These are phyloP conservation scores for Drosophila infuscata DNA, from an alignment of 2,888 invertebrate genomes.

Conservation along the genomic window DNA sequence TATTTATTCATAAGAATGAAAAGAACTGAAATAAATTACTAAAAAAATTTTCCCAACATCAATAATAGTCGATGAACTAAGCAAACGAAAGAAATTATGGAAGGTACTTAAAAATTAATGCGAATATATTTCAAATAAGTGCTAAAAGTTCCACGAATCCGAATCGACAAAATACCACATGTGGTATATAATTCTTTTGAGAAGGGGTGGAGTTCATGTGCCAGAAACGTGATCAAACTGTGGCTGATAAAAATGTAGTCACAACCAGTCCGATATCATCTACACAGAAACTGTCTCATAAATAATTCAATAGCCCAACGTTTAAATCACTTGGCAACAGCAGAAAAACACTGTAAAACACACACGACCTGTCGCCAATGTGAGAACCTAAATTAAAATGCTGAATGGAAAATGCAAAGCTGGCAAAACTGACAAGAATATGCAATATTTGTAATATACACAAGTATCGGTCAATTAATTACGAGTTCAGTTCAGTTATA, in stretches of 20 bases:
- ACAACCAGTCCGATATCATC: conserved; percentile 9
- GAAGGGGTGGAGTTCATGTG: conserved; percentile 1
- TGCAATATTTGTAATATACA: conserved; percentile 41
- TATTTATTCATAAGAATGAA: conserved; percentile 11
- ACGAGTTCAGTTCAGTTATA: conserved; percentile 7
- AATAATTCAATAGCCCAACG: conserved; percentile 46
- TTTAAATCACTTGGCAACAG: conserved; percentile 39
- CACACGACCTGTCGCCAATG: conserved; percentile 30
- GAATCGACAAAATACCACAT: conserved; percentile 19
- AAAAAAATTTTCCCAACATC: conserved; percentile 12
- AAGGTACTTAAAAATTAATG: not conserved
- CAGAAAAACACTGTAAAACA: not conserved
- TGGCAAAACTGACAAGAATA: conserved; percentile 10
- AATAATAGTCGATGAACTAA: conserved; percentile 35
- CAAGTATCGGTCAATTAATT: conserved; percentile 28
- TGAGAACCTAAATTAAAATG: conserved; percentile 50
- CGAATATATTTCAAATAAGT: conserved; percentile 8
- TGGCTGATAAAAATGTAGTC: conserved; percentile 1
- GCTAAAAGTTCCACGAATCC: not conserved
- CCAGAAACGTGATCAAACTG: conserved; percentile 17
- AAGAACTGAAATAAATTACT: not conserved
- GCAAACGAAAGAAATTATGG: conserved; percentile 5
- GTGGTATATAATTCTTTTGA: conserved; percentile 3
- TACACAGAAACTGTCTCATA: conserved; percentile 24
- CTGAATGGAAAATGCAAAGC: conserved; percentile 43